phyloP scores from a whole-genome alignment of 1,140 invertebrate genomes.

The Diorhabda carinulata region DNA sequence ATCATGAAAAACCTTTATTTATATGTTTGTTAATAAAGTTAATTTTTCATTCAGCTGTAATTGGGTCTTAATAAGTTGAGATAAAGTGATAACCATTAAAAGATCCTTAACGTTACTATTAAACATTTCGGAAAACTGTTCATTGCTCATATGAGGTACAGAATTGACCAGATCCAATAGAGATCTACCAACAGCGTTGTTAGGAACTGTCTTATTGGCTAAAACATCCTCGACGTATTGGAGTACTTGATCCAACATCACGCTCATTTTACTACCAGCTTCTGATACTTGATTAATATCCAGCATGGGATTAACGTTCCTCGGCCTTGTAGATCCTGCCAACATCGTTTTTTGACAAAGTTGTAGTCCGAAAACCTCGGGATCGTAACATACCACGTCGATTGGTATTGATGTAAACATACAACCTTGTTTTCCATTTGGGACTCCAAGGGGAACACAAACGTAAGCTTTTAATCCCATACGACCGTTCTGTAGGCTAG shows the following conservation, averaged over 20 bases:
- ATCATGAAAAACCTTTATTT: conserved; percentile 33
- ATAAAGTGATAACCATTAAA: conserved; percentile 92
- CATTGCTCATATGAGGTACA: conserved; percentile 82
- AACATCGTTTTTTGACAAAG: conserved; percentile 71
- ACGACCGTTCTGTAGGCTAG: conserved; percentile 71
- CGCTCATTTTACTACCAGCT: conserved; percentile 70
- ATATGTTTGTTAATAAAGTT: conserved; percentile 70
- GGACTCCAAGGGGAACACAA: conserved; percentile 55
- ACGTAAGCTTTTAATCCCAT: conserved; percentile 92
- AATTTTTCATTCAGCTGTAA: conserved; percentile 93
- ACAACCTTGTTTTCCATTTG: conserved; percentile 78
- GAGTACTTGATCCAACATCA: conserved; percentile 75
- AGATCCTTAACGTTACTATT: conserved; percentile 95
- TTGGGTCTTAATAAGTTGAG: conserved; percentile 94
- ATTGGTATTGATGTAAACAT: conserved; percentile 94
- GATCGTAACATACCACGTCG: conserved; percentile 80
- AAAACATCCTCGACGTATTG: conserved; percentile 86
- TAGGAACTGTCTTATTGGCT: conserved; percentile 66
- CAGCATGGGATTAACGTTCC: conserved; percentile 72
- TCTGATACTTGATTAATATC: conserved; percentile 78
- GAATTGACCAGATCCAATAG: conserved; percentile 86
- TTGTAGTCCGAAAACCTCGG: conserved; percentile 81
- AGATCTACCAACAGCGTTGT: conserved; percentile 78
- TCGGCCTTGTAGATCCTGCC: conserved; percentile 52
- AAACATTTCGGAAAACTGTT: conserved; percentile 92